Evolutionary conservation across 2,113 vertebrate genomes (phyloP).

Genomic region (Notarius quadriscutis): DNA sequence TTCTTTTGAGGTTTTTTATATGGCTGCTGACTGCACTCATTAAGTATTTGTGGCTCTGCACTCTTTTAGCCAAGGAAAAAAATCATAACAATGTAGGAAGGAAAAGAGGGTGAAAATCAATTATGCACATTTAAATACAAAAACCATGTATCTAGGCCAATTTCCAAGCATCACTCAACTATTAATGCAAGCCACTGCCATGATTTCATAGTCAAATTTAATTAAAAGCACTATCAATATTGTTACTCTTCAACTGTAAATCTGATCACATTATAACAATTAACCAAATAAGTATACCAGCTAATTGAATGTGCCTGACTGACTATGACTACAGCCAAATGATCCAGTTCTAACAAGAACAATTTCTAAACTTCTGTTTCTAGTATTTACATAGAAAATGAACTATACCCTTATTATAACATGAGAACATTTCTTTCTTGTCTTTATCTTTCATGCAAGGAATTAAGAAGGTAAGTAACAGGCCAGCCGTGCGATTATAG

Average conservation of each 20-base stretch:
- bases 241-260: not conserved
- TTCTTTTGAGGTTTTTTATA: constrained; percentile 62
- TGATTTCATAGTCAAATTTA: not conserved
- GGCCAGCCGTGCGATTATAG: too few relatives aligned
- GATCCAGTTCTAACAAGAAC: not conserved
- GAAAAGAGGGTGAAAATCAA: constrained; percentile 36
- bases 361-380: not conserved
- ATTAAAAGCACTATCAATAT: not conserved
- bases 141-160: constrained; percentile 34
- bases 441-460: not conserved
- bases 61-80: constrained; percentile 65
- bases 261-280: not conserved
- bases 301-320: not conserved
- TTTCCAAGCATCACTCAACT: constrained; percentile 19
- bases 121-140: constrained; percentile 23
- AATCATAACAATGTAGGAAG: constrained; percentile 56
- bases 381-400: too few relatives aligned
- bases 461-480: not conserved
- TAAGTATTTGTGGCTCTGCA: constrained; percentile 64
- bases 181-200: constrained; percentile 20
- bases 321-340: not conserved
- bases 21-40: constrained; percentile 61
- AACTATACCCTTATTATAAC: too few relatives aligned
- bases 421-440: not conserved
- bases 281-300: not conserved